Evolutionary conservation across 1,140 invertebrate species (phyloP), one percentile per base, ranked within the genome.

Genomic region (Carposina sasakii): DNA sequence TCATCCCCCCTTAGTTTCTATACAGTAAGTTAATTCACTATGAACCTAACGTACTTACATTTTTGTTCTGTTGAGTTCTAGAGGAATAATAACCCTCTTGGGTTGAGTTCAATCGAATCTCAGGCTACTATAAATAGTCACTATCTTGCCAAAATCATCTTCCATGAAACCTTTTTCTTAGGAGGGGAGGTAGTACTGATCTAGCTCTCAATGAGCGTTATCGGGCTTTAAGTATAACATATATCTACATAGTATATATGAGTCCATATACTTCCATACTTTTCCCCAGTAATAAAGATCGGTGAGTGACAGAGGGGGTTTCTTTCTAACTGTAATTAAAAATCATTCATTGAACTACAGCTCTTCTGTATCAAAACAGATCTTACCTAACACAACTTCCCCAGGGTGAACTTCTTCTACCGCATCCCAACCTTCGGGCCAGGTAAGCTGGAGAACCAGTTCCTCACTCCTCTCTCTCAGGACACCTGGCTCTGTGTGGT

Each of bases 391-490:
- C 24, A 12, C 24, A 28, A 28, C 24, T 6, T 28, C 12, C 24
- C 24, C 12, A 12, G 6, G 24, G 24, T 28, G 6, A 6, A 12
- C 24, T 81, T 69, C 41, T 81, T 59, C 60, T 79, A 81, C 40
- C 58, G 67, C 4, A 81, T 81, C 23, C 67, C 71, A 16, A 71
- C 72, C 0, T 50, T 52, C 10, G 77, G 77, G 5, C 51, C 65
- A 20, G 77, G 76, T 36, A 78, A 77, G 44, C 73, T 71, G 17
- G 70, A 81, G 48, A 78, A 81, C 45, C 64, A 81, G 34, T 81
- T 81, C 24, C 39, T 81, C 0, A 62, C 53, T 5, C 77, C 77
- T 1, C 41, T 81, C 0, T 67, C 66, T 6, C 13, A 30, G 0
- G 56, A 44, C 0, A 57, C 63, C 0, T 79, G 74, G 77, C 46